Base-by-base conservation (phyloP, 1,140 invertebrate species). In the Oryzaephilus surinamensis region DNA sequence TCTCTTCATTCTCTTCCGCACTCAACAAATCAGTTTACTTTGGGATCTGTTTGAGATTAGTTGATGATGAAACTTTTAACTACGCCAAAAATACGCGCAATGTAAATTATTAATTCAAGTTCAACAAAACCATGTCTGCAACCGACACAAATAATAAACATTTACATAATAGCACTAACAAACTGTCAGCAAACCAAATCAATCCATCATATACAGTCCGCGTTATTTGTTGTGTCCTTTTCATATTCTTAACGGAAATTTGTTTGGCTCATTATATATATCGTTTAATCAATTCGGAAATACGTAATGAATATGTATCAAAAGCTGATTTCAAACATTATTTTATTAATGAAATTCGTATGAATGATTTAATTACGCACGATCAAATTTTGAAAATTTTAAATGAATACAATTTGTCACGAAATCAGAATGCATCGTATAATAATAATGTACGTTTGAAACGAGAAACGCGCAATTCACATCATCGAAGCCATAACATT, bases 241-340 rank as follows among this genome's bases (percentile, higher is more conserved):
- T 62, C 32, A 55, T 62, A 33, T 60, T 58, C 30, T 32, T 60
- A 10, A 59, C 52, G 1, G 58, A 62, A 47, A 50, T 62, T 20
- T 60, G 50, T 38, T 39, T 62, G 19, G 54, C 58, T 6, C 58
- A 61, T 41, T 62, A 62, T 41, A 43, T 62, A 2, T 60, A 61
- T 32, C 46, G 55, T 41, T 23, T 57, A 6, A 61, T 61, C 29
- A 55, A 51, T 21, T 50, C 50, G 6, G 58, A 62, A 26, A 48
- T 61, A 15, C 52, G 54, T 2, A 44, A 48, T 3, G 53, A 60
- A 14, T 61, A 52, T 20, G 29, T 60, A 10, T 21, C 34, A 7
- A 59, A 52, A 45, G 21, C 40, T 7, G 48, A 55, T 3, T 52
- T 62, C 27, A 39, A 43, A 5, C 44, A 50, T 12, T 41, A 48